A percentile compares a stretch with the other conserved stretches of the same genome.
Evolutionary conservation across 2,113 vertebrate genomes (phyloP).

Genomic region (Corythaixoides concolor): DNA sequence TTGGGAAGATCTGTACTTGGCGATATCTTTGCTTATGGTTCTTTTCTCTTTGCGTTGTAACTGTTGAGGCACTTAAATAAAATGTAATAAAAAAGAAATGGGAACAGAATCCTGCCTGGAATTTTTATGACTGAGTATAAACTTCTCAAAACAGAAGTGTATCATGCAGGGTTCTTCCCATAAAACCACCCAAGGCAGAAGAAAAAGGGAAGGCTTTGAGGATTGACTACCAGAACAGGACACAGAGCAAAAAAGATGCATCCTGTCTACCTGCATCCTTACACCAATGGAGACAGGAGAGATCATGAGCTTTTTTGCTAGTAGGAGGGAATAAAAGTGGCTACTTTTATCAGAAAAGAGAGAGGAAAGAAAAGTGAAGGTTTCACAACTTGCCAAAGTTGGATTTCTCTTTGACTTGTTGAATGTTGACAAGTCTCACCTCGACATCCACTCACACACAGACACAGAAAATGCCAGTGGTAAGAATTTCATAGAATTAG

Average conservation of each 20-base stretch:
- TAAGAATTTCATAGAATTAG: neutral
- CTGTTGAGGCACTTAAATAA: neutral
- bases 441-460: rapidly evolving
- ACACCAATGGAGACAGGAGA: no score
- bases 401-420: neutral
- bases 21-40: neutral
- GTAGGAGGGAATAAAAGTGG: neutral
- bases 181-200: neutral
- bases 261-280: neutral
- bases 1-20: neutral
- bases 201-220: neutral
- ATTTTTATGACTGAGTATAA: neutral
- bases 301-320: neutral
- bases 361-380: neutral
- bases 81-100: neutral
- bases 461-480: neutral
- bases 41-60: neutral
- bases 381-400: neutral
- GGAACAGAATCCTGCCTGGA: neutral
- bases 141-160: neutral
- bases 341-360: neutral
- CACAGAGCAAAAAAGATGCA: neutral
- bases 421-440: neutral
- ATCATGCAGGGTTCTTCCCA: neutral
- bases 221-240: neutral